Evolutionary conservation across 2,888 invertebrate species (phyloP), one percentile per base, ranked within the genome.

Genomic region (Tetragonisca angustula): DNA sequence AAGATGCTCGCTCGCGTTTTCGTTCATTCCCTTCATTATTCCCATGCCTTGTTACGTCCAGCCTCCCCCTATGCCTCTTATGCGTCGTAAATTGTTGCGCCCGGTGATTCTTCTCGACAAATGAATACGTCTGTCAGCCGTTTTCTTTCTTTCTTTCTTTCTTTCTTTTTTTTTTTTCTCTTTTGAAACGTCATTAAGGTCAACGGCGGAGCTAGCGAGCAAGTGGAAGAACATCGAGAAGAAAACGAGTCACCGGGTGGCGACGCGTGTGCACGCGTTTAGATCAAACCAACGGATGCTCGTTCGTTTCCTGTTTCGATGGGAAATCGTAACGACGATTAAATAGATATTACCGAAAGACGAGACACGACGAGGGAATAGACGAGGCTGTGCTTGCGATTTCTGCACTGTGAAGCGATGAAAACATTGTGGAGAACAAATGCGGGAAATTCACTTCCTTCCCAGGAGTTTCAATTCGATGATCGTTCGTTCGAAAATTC

Each of bases 21-120:
- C 49, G n/a, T 80, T 70, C 32, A 68, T 77, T 71, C 27, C 61
- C 67, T 52, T 75, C 61, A 49, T 79, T 75, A 62, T 62, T 73
- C 59, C 43, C 27, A 50, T 73, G n/a, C 49, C 67, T 72, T n/a
- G 72, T 72, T 65, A 24, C 32, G 9, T 24, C 19, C 4, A n/a
- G 24, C 15, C 4, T 13, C 27, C 59, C 17, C 59, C 17, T 43
- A 43, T 43, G 43, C 43, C 43, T 11, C 43, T 43, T 43, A n/a
- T n/a, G 1, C 9, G 9, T 9, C 43, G 43, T 43, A 43, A 65
- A 78, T 56, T 72, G 43, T 50, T 50, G 32, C 43, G 43, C 19
- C 32, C 32, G 49, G 32, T 49, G 54, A 56, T 54, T 43, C 56
- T 61, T 61, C 27, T 36, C n/a, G 17, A 21, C 49, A 19, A 24